Conservation (phyloP, 2,888 invertebrate species). For the Diadromus collaris region DNA sequence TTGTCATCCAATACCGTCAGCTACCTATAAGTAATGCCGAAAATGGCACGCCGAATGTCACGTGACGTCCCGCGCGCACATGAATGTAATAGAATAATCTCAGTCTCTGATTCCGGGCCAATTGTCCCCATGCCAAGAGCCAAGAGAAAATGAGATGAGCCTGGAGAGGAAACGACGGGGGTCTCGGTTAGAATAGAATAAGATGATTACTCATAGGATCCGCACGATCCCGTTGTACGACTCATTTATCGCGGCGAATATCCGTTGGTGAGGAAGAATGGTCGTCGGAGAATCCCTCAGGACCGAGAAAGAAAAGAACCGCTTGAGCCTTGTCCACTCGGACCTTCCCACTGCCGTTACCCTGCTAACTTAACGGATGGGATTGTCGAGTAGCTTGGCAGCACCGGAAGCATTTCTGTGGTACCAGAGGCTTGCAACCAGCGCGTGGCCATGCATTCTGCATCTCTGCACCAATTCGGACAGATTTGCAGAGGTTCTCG, state of each 20-base stretch:
- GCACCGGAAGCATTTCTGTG: conserved; percentile 7
- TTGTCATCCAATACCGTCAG: not conserved
- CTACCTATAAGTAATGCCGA: not conserved
- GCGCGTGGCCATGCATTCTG: conserved; percentile 26
- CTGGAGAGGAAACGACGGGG: conserved; percentile 1
- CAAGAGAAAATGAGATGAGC: conserved; percentile 33
- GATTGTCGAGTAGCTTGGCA: conserved; percentile 55
- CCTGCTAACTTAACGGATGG: conserved; percentile 53
- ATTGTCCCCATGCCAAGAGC: conserved; percentile 27
- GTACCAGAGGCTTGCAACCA: conserved; percentile 19
- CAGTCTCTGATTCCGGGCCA: conserved; percentile 33
- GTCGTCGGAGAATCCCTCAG: conserved; percentile 21
- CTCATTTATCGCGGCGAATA: conserved; percentile 51
- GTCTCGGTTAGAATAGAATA: conserved; percentile 13
- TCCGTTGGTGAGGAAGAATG: conserved; percentile 36
- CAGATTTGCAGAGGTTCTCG: conserved; percentile 18
- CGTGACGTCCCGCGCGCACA: not conserved
- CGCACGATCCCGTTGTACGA: conserved; percentile 28
- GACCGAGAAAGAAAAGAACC: conserved; percentile 31
- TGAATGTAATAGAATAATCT: conserved; percentile 46
- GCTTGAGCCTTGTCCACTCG: conserved; percentile 20
- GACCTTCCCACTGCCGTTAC: conserved; percentile 1
- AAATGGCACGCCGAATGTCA: not conserved
- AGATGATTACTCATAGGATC: conserved; percentile 17
- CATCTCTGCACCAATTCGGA: conserved; percentile 9